Evolutionary conservation across 2,113 vertebrate genomes (phyloP).

Genomic region (Chauna torquata): DNA sequence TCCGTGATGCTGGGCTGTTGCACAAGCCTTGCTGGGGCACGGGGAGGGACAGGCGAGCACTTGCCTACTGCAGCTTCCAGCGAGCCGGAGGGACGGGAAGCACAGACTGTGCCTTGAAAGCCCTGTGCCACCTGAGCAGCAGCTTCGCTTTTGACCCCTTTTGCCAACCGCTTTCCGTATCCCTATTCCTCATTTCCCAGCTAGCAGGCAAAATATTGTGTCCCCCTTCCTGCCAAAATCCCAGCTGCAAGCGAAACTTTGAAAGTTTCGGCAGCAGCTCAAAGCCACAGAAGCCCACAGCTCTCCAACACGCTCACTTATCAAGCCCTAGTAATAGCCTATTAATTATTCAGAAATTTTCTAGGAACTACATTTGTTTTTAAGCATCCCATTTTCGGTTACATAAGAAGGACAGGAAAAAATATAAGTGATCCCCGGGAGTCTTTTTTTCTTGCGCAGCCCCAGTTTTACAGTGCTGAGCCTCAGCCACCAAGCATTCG

Average conservation of each 20-base stretch:
- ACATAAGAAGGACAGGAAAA: neutral
- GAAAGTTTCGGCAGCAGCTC: neutral
- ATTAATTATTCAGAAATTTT: neutral
- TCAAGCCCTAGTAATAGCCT: neutral
- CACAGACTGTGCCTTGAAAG: neutral
- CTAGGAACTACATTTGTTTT: neutral
- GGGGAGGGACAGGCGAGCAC: neutral
- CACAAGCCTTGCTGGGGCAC: neutral
- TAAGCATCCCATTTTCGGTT: neutral
- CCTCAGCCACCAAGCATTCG: neutral
- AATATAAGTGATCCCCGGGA: neutral
- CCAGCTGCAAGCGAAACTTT: neutral
- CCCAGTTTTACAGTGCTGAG: neutral
- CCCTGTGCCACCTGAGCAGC: accelerated
- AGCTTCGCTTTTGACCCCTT: neutral
- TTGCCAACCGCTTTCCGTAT: neutral
- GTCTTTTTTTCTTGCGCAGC: neutral
- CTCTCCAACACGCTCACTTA: neutral
- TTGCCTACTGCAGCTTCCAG: neutral
- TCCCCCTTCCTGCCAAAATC: neutral
- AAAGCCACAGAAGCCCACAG: accelerated
- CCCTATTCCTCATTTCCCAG: accelerated
- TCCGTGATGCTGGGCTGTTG: neutral
- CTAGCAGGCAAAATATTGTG: neutral
- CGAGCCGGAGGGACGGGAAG: accelerated